Evolutionary conservation across 2,113 vertebrate genomes (phyloP), one percentile per base, ranked within the genome.

Genomic region (Egretta garzetta): DNA sequence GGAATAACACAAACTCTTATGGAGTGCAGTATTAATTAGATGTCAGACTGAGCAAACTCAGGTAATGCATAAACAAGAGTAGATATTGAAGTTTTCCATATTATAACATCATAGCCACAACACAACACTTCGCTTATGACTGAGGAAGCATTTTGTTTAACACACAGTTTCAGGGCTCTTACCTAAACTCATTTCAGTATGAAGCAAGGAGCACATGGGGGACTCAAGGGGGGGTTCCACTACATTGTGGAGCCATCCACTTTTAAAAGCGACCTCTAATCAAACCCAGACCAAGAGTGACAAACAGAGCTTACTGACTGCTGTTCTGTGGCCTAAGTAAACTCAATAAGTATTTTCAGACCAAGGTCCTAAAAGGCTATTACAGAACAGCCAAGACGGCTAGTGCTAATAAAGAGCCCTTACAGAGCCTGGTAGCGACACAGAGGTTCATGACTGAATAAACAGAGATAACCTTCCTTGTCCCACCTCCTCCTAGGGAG

Each of bases 1-100:
- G 95, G 35, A 94, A 63, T 27, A 74, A 37, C 70, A 86, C 85
- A 67, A 86, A 89, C 39, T 85, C 50, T 33, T 71, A 70, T 1
- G 2, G 87, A 90, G 50, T 32, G 27, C 66, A 83, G 26, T 49
- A 95, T 90, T 76, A 80, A 86, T 97, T 90, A 92, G 62, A 82
- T 71, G 45, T 64, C 37, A 56, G 60, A 49, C 43, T 60, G 18
- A 90, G 74, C 87, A 96, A 95, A 76, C 71, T 68, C 43, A 68
- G 62, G 59, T 26, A 86, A 85, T 33, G 30, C 32, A 79, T 28
- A 85, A 76, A 37, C 35, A 56, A 86, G 14, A 77, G n/a, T 35
- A 88, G 92, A 86, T 13, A 71, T 70, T 80, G 30, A 88, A 16
- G 50, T 82, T 90, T 91, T 77, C 53, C 24, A 27, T 58, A 43